phyloP scores from a whole-genome alignment of 2,888 invertebrate genomes.

The Galerucella pusilla region DNA sequence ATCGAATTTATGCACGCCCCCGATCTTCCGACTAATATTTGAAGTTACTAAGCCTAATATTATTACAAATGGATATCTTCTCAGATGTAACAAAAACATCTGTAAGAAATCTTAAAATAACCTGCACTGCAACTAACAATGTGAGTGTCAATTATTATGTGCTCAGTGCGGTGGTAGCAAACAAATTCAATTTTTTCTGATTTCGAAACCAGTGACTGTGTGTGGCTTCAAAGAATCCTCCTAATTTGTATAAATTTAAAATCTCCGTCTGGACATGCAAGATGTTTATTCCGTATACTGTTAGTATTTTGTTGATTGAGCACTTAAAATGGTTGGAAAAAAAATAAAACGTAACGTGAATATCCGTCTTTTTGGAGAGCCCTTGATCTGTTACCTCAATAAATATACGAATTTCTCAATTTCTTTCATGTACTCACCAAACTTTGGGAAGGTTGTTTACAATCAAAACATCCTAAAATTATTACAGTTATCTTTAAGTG shows the following conservation, averaged over 20 bases:
- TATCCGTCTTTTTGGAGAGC: slow-evolving; percentile 17
- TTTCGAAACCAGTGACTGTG: neutral
- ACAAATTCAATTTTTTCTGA: neutral
- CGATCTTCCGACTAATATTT: too few relatives aligned
- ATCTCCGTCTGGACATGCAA: neutral
- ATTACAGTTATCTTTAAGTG: neutral
- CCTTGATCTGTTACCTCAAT: slow-evolving; percentile 5
- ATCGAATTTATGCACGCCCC: too few relatives aligned
- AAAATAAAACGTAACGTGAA: neutral
- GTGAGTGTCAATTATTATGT: too few relatives aligned
- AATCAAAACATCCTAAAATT: slow-evolving; percentile 1
- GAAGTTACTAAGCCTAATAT: too few relatives aligned
- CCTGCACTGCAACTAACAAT: too few relatives aligned
- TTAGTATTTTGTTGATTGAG: slow-evolving; percentile 7
- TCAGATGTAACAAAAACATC: too few relatives aligned
- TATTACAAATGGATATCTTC: too few relatives aligned
- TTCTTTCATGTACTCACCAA: slow-evolving; percentile 1
- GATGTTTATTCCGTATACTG: neutral
- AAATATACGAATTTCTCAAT: slow-evolving; percentile 14
- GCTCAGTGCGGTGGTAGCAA: too few relatives aligned
- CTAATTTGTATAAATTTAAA: neutral
- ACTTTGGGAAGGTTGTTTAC: neutral
- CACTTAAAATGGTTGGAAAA: neutral
- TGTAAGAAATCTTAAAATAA: too few relatives aligned
- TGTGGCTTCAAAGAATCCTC: neutral